Conservation (phyloP, 1,140 invertebrate genomes). For the Dreissena polymorpha region DNA sequence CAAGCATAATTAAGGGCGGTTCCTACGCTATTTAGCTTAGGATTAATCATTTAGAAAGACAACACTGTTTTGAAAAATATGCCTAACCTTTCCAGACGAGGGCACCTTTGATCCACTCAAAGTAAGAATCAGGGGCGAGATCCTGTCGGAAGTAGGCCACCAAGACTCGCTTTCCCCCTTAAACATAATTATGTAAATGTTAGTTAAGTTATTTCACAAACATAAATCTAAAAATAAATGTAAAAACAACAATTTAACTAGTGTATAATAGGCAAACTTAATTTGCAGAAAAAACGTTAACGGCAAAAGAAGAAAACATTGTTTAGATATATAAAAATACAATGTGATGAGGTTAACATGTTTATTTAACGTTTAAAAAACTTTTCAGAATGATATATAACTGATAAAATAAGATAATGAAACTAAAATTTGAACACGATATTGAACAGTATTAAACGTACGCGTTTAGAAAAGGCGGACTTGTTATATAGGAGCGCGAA, state of each 20-base stretch:
- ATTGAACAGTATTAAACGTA: neutral
- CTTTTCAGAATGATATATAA: neutral
- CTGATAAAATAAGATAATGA: neutral
- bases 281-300: neutral
- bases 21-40: too few relatives aligned
- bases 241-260: neutral
- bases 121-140: neutral
- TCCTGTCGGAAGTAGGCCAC: neutral
- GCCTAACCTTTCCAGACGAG: neutral
- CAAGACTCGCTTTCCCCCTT: neutral
- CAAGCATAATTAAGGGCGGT: neutral
- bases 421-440: neutral
- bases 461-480: neutral
- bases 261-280: neutral
- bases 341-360: neutral
- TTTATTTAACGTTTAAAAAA: neutral
- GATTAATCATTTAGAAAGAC: neutral
- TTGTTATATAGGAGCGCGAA: too few relatives aligned
- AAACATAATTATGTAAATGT: neutral
- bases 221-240: too few relatives aligned
- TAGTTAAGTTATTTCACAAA: too few relatives aligned
- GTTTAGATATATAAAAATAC: neutral
- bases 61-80: neutral
- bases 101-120: neutral
- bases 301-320: neutral